Evolutionary conservation across 1,140 invertebrate species (phyloP).

Genomic region (Scaptomyza graminum): DNA sequence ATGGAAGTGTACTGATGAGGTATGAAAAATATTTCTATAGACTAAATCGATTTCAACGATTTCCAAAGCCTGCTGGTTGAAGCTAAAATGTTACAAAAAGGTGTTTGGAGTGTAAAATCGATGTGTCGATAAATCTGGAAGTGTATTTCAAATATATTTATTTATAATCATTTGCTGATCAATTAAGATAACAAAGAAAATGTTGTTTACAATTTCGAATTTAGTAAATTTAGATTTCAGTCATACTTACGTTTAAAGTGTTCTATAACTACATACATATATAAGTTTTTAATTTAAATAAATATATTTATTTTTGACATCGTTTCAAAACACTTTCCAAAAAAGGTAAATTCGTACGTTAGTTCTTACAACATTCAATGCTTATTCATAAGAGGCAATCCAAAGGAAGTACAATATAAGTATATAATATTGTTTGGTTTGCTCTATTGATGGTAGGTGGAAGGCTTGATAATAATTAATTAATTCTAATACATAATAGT

Average conservation of each 20-base stretch:
- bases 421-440: slow-evolving; percentile 22
- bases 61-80: no score
- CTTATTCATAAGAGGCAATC: slow-evolving; percentile 16
- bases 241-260: background rate
- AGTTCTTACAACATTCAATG: slow-evolving; percentile 38
- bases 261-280: background rate
- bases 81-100: no score
- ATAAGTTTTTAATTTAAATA: slow-evolving; percentile 16
- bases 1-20: no score
- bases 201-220: no score
- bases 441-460: slow-evolving; percentile 3
- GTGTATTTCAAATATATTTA: no score
- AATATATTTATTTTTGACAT: slow-evolving; percentile 27
- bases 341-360: slow-evolving; percentile 48
- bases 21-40: no score
- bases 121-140: no score
- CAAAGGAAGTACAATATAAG: background rate
- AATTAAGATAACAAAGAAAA: background rate
- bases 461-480: slow-evolving; percentile 19
- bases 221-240: background rate
- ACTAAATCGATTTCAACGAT: no score
- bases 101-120: no score
- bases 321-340: slow-evolving; percentile 30
- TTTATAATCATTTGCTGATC: no score
- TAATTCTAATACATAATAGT: slow-evolving; percentile 1